Base-by-base conservation (phyloP, 2,113 vertebrate species). In the Cyphomyrus discorhynchus region DNA sequence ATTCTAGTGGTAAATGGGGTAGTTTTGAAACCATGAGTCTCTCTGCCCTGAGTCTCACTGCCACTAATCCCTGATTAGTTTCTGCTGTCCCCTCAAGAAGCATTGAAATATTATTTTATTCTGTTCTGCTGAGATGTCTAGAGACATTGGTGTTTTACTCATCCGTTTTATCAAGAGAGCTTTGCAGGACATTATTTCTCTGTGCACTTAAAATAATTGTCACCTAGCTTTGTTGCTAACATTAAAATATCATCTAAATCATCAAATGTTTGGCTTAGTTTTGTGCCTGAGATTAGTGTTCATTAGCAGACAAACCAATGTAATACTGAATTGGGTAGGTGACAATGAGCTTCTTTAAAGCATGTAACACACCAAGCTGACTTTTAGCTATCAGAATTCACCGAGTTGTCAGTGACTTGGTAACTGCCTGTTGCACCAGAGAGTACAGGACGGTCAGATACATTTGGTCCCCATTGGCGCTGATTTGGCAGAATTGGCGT, bases 31-130 rank as follows among this genome's bases (percentile, higher is more conserved):
- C 42, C 56, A 46, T 70, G 27, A 35, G 47, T 50, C 49, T 89
- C 31, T 74, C 53, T 50, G 31, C 74, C 88, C 45, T 70, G 17
- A 21, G 49, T 50, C 74, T 82, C 74, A 13, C 53, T 35, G 56
- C 49, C 85, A 87, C 50, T 35, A 52, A 86, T 86, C 50, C 50
- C 11, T 89, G 27, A 89, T 45, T 52, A 53, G 35, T 24, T 89
- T 45, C 74, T 50, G 15, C 74, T 77, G 19, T 88, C 62, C 62
- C 39, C 17, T 70, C 62, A 46, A 56, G 52, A 50, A 31, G 31
- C 50, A 53, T 35, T 27, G 24, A 21, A 80, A 77, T n/a, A 50
- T 53, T 35, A 77, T 89, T 77, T 53, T 42, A 56, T 39, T 82
- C 70, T 35, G 19, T 31, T 27, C 46, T 80, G 17, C 31, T 58